Base-by-base conservation (phyloP, 1,140 invertebrate species). In the Drosophila chauvacae region DNA sequence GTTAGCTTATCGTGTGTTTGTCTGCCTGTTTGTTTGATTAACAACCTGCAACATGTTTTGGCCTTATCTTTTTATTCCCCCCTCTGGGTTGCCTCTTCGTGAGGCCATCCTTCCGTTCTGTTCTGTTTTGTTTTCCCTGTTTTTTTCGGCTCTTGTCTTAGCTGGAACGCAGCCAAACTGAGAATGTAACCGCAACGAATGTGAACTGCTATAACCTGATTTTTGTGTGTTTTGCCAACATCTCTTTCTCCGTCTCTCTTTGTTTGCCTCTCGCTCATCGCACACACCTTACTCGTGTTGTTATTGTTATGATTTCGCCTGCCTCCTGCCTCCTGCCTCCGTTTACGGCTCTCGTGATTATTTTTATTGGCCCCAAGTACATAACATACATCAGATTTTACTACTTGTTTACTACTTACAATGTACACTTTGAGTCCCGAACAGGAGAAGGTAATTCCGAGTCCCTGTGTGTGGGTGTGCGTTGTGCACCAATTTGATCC, bases 31-130 rank as follows among this genome's bases (percentile, higher is more conserved):
- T 76, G 73, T 76, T 76, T 76, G 73, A 76, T 76, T 76, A 76
- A 76, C 59, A 69, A 85, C 77, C 71, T 81, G 77, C 71, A 76
- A 84, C 72, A 70, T 65, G 56, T 65, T 77, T 77, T 63, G 51
- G 53, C 68, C 69, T 72, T 80, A 42, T 75, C 41, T 80, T 30
- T 68, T 33, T 30, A 20, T 76, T 10, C 45, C 16, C 50, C 48
- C 44, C 3, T 59, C 23, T 35, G 18, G 48, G 11, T 37, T 14
- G n/a, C n/a, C 41, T 2, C 4, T n/a, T 73, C 33, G 33, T 39
- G 35, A 20, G 35, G 16, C 53, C 53, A 59, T 44, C 50, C 11
- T 44, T 33, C 14, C 30, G 14, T 48, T 48, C 20, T n/a, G 13
- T 33, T 39, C 14, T 3, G 23, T 20, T 33, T 37, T 51, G 37